Base-by-base conservation (phyloP, 1,140 invertebrate species). In the Drosophila truncata region DNA sequence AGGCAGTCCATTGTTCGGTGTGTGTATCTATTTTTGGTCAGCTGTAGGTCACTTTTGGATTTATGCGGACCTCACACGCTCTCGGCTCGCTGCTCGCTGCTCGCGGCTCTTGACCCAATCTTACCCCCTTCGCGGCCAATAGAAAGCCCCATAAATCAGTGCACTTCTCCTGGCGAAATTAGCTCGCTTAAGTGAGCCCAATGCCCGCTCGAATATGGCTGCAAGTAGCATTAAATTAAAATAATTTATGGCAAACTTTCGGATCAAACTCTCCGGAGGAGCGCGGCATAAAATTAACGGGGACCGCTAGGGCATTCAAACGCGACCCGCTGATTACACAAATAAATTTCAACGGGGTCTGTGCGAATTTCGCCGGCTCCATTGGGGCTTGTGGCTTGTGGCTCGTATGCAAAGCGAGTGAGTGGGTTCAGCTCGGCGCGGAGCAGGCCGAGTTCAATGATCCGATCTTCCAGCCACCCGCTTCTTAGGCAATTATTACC, bases 381-480 rank as follows among this genome's bases (percentile, higher is more conserved):
- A 37, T 54, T 54, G 50, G 50, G 50, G 50, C 50, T 54, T 23
- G 52, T 54, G 39, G 55, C 41, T 49, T 74, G 55, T 61, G 41
- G 71, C 77, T 72, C 46, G 25, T 78, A 73, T 84, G 82, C 82
- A 87, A 79, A 86, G 75, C 75, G 70, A 79, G 61, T 82, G 75
- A 67, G 74, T 77, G 82, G 74, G 47, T 39, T 67, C 61, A 61
- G 47, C 44, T 64, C 41, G 55, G 20, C 59, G 41, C 47, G n/a
- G 42, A 54, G n/a, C 54, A 67, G 41, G 25, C 37, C 47, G 83
- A 78, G 84, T 88, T 88, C 84, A 88, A 90, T 88, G 84, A 88
- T 90, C 84, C 52, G 85, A 88, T 90, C 84, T 44, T 44, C 39
- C 16, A 57, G n/a, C 46, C 64, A 49, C 65, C 65, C 52, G 64